A percentile compares a stretch with the other conserved stretches of the same genome.
Conservation (phyloP, 1,140 invertebrate species). For the Gonioctena quinquepunctata region DNA sequence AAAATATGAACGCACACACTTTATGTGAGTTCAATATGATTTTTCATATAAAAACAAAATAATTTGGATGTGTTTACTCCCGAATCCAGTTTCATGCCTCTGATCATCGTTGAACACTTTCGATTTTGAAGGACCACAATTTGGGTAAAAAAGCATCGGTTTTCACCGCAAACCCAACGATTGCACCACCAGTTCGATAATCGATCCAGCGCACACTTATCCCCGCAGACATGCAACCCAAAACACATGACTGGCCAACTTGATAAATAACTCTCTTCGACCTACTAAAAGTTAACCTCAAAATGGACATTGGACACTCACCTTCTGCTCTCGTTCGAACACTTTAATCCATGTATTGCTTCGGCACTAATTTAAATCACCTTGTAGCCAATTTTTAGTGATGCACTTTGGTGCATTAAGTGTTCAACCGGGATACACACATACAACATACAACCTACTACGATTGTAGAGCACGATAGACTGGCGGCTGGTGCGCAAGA, state of each 20-base stretch:
- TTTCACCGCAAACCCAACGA: not conserved
- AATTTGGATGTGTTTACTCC: too few relatives aligned
- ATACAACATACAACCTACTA: not conserved
- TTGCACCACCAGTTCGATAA: not conserved
- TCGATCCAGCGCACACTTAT: not conserved
- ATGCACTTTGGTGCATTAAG: conserved; percentile 11
- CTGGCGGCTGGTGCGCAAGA: conserved; percentile 1
- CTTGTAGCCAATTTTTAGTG: not conserved
- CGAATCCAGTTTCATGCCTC: too few relatives aligned
- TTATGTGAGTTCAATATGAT: too few relatives aligned
- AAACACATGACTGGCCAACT: conserved; percentile 6
- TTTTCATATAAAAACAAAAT: too few relatives aligned
- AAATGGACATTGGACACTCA: not conserved
- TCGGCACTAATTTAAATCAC: not conserved
- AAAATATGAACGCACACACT: too few relatives aligned
- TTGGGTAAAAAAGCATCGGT: too few relatives aligned
- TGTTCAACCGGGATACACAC: not conserved
- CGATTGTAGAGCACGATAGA: not conserved
- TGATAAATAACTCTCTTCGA: conserved; percentile 4
- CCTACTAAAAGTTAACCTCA: conserved; percentile 12
- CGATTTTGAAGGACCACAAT: too few relatives aligned
- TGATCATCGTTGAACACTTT: too few relatives aligned
- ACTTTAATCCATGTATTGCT: conserved; percentile 8
- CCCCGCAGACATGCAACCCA: conserved; percentile 7
- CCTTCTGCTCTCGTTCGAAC: not conserved